These are phyloP conservation scores for Xenentodon cancila DNA, from an alignment of 2,797 vertebrate genomes.

Conservation along the genomic window DNA sequence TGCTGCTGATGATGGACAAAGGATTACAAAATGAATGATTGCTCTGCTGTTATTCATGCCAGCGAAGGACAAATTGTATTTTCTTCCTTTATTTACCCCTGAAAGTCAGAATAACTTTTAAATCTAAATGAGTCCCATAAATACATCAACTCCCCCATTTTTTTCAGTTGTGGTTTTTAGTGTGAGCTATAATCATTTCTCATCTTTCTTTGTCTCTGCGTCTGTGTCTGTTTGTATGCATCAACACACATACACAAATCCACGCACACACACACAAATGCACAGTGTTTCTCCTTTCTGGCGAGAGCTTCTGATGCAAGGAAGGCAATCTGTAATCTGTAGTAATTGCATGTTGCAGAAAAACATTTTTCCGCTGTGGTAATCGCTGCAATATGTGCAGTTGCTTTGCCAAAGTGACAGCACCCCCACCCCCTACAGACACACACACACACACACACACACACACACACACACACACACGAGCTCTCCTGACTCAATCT, in stretches of 20 bases:
- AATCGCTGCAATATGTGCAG: slow-evolving; percentile 87
- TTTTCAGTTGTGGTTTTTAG: slow-evolving; percentile 79
- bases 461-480: slow-evolving; percentile 16
- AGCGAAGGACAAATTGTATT: slow-evolving; percentile 55
- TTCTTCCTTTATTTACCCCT: slow-evolving; percentile 71
- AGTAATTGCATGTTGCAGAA: slow-evolving; percentile 88
- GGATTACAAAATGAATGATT: slow-evolving; percentile 34
- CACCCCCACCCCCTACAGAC: slow-evolving; percentile 75
- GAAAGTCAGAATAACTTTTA: slow-evolving; percentile 71
- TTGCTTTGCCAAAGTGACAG: slow-evolving; percentile 85
- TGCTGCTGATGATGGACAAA: slow-evolving; percentile 62
- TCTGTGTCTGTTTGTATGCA: slow-evolving; percentile 75
- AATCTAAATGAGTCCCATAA: slow-evolving; percentile 79
- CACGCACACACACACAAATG: slow-evolving; percentile 53
- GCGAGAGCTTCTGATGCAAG: slow-evolving; percentile 82
- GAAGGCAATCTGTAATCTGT: slow-evolving; percentile 86
- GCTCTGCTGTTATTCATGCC: slow-evolving; percentile 41
- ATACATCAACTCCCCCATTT: slow-evolving; percentile 75
- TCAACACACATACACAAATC: slow-evolving; percentile 50
- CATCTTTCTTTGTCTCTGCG: slow-evolving; percentile 80
- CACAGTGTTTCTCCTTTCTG: slow-evolving; percentile 75
- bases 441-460: slow-evolving; percentile 48
- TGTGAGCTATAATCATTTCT: slow-evolving; percentile 81
- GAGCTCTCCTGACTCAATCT: slow-evolving; percentile 5
- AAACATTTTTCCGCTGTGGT: slow-evolving; percentile 86